A percentile compares a stretch with the other conserved stretches of the same genome.
Conservation (phyloP, 2,888 invertebrate species). For the Ceriagrion tenellum region DNA sequence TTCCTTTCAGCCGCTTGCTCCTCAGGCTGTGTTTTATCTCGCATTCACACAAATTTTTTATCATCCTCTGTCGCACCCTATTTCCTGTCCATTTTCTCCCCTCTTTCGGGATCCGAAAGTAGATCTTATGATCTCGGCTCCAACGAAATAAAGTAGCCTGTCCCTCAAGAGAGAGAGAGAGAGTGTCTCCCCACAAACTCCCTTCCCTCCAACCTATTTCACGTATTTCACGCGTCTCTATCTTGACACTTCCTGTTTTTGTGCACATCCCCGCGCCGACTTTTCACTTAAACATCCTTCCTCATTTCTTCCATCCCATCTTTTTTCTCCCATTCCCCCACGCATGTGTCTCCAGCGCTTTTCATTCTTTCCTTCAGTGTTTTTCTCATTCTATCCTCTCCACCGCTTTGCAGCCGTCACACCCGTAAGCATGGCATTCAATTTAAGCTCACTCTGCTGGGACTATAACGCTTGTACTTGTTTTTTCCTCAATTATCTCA, state of each 20-base stretch:
- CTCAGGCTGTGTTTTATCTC: not conserved
- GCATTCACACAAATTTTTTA: not conserved
- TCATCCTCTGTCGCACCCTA: not conserved
- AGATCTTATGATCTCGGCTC: not conserved
- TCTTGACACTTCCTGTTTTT: conserved; percentile 14
- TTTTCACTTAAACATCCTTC: not conserved
- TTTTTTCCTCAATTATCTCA: too few species aligned
- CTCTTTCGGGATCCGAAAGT: not conserved
- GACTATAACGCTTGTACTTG: too few species aligned
- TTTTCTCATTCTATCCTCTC: too few species aligned
- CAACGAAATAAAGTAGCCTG: not conserved
- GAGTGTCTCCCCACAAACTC: too few species aligned
- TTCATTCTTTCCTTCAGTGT: too few species aligned
- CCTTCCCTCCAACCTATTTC: not conserved
- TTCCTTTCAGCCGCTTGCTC: not conserved
- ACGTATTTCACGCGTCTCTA: not conserved
- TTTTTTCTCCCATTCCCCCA: not conserved
- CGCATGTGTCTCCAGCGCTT: too few species aligned
- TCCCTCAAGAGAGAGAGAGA: not conserved
- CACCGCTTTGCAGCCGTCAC: too few species aligned
- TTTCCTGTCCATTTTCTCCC: not conserved
- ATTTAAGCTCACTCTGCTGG: too few species aligned
- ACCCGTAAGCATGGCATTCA: too few species aligned
- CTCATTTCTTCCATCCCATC: not conserved
- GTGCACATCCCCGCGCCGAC: not conserved